phyloP scores from a whole-genome alignment of 2,797 vertebrate species.

The Fistularia commersonii region DNA sequence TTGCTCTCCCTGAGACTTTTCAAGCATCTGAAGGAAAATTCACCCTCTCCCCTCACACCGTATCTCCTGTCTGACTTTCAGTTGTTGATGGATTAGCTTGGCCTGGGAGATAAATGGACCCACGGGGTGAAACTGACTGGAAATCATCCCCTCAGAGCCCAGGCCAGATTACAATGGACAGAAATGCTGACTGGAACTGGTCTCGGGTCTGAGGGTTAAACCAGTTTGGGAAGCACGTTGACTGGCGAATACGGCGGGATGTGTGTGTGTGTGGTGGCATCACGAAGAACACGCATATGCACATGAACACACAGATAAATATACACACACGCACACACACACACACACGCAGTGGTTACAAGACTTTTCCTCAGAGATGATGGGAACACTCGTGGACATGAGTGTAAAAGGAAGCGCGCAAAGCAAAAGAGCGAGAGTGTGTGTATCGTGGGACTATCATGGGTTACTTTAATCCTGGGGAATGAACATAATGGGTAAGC shows the following conservation, averaged over 20 bases:
- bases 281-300: slow-evolving; percentile 41
- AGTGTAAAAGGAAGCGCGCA: slow-evolving; percentile 41
- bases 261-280: slow-evolving; percentile 56
- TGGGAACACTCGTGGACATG: slow-evolving; percentile 44
- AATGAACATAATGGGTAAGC: slow-evolving; percentile 62
- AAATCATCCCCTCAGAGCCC: slow-evolving; percentile 50
- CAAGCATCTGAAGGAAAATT: slow-evolving; percentile 50
- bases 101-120: slow-evolving; percentile 61
- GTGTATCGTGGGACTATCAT: not conserved
- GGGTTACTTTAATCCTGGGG: slow-evolving; percentile 50
- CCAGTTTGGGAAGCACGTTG: slow-evolving; percentile 48
- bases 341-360: slow-evolving; percentile 40
- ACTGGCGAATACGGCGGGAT: slow-evolving; percentile 47
- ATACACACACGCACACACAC: slow-evolving; percentile 30
- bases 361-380: slow-evolving; percentile 39
- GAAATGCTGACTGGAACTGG: slow-evolving; percentile 59
- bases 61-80: slow-evolving; percentile 58
- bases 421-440: slow-evolving; percentile 15
- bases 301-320: slow-evolving; percentile 26
- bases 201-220: slow-evolving; percentile 56
- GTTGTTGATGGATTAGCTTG: slow-evolving; percentile 63
- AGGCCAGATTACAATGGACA: slow-evolving; percentile 44
- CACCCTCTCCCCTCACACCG: slow-evolving; percentile 54
- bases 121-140: slow-evolving; percentile 57
- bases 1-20: slow-evolving; percentile 57